These are phyloP conservation scores for Proterorhinus semilunaris DNA, from an alignment of 2,113 vertebrate genomes.

Conservation along the genomic window DNA sequence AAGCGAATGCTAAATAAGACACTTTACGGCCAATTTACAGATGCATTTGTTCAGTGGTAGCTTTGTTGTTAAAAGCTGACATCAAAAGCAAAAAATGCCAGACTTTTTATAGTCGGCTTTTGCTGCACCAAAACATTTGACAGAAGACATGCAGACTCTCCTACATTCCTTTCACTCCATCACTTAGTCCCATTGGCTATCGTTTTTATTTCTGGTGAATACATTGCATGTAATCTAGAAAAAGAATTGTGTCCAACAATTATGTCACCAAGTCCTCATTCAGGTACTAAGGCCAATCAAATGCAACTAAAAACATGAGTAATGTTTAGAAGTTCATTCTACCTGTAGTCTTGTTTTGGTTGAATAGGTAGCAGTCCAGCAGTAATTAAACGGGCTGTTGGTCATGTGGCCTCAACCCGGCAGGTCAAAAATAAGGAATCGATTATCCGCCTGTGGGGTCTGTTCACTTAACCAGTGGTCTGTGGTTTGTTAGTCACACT, in stretches of 20 bases:
- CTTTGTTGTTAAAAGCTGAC: neutral
- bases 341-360: neutral
- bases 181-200: neutral
- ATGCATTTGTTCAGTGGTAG: neutral
- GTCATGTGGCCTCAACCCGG: constrained; percentile 16
- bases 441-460: constrained; percentile 35
- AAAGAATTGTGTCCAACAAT: no score
- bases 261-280: neutral
- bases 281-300: neutral
- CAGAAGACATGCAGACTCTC: neutral
- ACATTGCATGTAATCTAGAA: no score
- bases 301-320: no score
- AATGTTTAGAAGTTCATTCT: neutral
- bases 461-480: constrained; percentile 22
- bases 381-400: constrained; percentile 9
- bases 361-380: constrained; percentile 26
- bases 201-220: no score
- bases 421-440: constrained; percentile 41
- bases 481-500: constrained; percentile 36
- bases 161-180: neutral
- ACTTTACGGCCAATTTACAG: neutral
- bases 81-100: neutral
- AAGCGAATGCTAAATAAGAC: neutral
- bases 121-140: neutral
- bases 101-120: neutral